Conservation (phyloP, 53 echinoderm and acorn worm genomes). For the Glandiceps talaboti region DNA sequence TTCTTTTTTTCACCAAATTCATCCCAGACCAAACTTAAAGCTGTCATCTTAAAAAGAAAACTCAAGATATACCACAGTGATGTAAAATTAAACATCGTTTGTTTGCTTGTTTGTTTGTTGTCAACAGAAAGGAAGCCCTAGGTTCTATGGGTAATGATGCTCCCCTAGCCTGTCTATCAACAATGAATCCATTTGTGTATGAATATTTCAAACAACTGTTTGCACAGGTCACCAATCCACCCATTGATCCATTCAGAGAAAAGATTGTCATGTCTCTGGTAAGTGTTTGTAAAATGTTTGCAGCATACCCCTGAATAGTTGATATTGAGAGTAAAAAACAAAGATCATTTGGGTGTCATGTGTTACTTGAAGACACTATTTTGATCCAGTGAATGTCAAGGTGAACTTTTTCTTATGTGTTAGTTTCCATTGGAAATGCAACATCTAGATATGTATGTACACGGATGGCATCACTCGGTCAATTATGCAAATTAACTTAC, state of each 20-base stretch:
- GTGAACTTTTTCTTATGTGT: too few relatives aligned
- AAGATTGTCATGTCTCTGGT: constrained; percentile 99
- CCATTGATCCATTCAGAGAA: constrained; percentile 90
- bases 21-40: neutral
- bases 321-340: too few relatives aligned
- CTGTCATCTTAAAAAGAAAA: neutral
- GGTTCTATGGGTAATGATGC: constrained; percentile 97
- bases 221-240: constrained; percentile 98
- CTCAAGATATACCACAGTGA: neutral
- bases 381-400: too few relatives aligned
- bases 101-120: neutral
- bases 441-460: too few relatives aligned
- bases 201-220: constrained; percentile 98
- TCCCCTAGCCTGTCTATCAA: constrained; percentile 81
- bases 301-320: too few relatives aligned
- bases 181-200: constrained; percentile 72
- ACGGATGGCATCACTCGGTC: too few relatives aligned
- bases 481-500: too few relatives aligned
- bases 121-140: constrained; percentile 76
- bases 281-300: constrained; percentile 14
- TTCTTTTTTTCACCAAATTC: neutral
- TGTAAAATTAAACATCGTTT: neutral
- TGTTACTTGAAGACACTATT: too few relatives aligned
- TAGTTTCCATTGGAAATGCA: too few relatives aligned
- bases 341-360: too few relatives aligned